phyloP scores from a whole-genome alignment of 2,797 vertebrate genomes.

The Halcyon chelicuti region DNA sequence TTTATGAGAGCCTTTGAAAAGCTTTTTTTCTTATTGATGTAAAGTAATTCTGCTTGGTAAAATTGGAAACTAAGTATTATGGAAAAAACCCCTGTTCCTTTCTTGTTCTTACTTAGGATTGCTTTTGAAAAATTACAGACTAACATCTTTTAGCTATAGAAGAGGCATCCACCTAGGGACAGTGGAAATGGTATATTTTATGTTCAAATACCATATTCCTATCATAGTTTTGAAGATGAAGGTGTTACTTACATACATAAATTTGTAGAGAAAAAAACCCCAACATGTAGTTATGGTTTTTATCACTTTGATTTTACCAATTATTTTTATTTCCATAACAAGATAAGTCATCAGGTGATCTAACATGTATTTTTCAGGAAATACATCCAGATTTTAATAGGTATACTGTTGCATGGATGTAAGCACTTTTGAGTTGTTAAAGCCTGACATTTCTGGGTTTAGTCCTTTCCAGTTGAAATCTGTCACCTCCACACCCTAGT shows the following conservation, averaged over 20 bases:
- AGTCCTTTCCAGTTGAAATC: background rate
- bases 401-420: background rate
- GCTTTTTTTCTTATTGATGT: background rate
- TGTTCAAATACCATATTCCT: background rate
- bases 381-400: background rate
- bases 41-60: background rate
- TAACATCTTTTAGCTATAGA: background rate
- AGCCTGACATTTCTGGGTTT: background rate
- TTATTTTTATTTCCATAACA: background rate
- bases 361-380: background rate
- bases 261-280: rapidly evolving
- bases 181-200: background rate
- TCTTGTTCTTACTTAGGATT: background rate
- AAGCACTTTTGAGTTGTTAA: background rate
- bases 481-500: background rate
- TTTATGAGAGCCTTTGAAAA: background rate
- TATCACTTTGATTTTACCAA: background rate
- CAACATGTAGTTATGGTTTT: background rate
- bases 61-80: background rate
- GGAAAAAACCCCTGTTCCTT: rapidly evolving
- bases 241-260: background rate
- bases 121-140: background rate
- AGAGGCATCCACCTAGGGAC: background rate
- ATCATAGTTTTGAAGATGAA: background rate
- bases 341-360: background rate